Conservation (phyloP, 2,888 invertebrate species). For the Mesorhabditis belari region DNA sequence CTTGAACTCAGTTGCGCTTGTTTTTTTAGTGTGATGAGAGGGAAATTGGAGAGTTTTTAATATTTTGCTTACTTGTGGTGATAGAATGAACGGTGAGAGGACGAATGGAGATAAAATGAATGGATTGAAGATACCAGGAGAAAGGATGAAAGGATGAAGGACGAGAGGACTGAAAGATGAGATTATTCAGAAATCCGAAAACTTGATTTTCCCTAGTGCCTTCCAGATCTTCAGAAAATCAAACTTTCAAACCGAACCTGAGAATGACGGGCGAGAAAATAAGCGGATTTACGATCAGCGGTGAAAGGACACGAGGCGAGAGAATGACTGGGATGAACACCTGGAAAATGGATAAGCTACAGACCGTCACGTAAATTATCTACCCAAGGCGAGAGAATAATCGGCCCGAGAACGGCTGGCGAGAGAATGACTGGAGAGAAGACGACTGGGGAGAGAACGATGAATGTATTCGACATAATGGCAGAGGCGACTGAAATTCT, state of each 20-base stretch:
- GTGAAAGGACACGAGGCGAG: slow-evolving; percentile 44
- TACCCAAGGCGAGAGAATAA: slow-evolving; percentile 46
- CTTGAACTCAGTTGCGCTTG: no score
- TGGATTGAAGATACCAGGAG: slow-evolving; percentile 41
- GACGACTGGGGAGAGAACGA: slow-evolving; percentile 37
- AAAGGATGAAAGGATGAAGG: slow-evolving; percentile 44
- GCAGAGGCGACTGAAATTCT: slow-evolving; percentile 17
- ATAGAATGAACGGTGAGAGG: slow-evolving; percentile 44
- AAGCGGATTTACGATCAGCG: slow-evolving; percentile 36
- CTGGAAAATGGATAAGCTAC: neutral
- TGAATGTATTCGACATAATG: slow-evolving; percentile 29
- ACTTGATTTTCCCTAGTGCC: neutral
- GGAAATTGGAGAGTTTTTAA: slow-evolving; percentile 5
- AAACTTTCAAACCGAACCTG: slow-evolving; percentile 7
- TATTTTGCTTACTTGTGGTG: slow-evolving; percentile 24
- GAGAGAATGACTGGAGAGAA: slow-evolving; percentile 40
- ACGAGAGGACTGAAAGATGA: slow-evolving; percentile 26
- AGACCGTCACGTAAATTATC: neutral
- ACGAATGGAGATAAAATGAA: slow-evolving; percentile 44
- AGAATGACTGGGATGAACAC: slow-evolving; percentile 44
- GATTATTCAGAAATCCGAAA: neutral
- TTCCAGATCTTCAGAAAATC: neutral
- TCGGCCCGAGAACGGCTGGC: slow-evolving; percentile 43
- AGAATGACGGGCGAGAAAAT: slow-evolving; percentile 40
- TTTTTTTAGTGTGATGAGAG: no score